These are phyloP conservation scores for Galerucella calmariensis DNA, from an alignment of 2,888 invertebrate species.

Conservation along the genomic window DNA sequence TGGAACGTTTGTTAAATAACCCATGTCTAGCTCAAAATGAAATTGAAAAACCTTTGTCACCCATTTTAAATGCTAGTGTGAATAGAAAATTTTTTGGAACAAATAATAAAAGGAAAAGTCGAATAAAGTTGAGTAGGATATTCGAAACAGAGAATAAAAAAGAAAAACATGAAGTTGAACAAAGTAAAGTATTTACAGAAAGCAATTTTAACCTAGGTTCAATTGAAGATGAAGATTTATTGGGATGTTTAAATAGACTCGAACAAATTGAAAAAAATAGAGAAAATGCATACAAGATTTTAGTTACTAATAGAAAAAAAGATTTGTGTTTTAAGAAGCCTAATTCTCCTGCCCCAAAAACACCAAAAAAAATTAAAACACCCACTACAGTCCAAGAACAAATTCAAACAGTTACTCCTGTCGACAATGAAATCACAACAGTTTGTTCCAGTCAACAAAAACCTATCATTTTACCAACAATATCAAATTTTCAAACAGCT, in stretches of 20 bases:
- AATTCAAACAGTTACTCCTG: background rate
- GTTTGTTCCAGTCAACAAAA: constrained; percentile 1
- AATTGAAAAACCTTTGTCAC: constrained; percentile 51
- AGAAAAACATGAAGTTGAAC: constrained; percentile 10
- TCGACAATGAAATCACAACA: background rate
- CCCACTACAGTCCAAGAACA: background rate
- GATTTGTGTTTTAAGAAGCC: constrained; percentile 51
- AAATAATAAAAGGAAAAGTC: constrained; percentile 30
- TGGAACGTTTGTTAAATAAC: constrained; percentile 26
- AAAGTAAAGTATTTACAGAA: constrained; percentile 27
- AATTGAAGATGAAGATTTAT: constrained; percentile 37
- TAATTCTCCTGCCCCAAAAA: constrained; percentile 40
- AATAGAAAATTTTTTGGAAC: constrained; percentile 37
- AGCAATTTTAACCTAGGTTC: constrained; percentile 33
- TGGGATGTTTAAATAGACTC: constrained; percentile 45
- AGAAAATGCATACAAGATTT: constrained; percentile 31
- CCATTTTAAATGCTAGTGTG: constrained; percentile 51
- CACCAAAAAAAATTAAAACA: constrained; percentile 22
- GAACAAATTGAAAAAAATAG: constrained; percentile 47
- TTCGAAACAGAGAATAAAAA: constrained; percentile 24
- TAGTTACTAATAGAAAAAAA: constrained; percentile 24
- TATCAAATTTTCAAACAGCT: constrained; percentile 44
- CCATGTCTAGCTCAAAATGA: constrained; percentile 1
- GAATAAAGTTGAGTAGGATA: constrained; percentile 37
- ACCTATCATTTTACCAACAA: constrained; percentile 22